Percentiles rank a stretch among this genome's conserved stretches.
Conservation (phyloP, 2,888 invertebrate genomes). For the Minunthozetes semirufus region DNA sequence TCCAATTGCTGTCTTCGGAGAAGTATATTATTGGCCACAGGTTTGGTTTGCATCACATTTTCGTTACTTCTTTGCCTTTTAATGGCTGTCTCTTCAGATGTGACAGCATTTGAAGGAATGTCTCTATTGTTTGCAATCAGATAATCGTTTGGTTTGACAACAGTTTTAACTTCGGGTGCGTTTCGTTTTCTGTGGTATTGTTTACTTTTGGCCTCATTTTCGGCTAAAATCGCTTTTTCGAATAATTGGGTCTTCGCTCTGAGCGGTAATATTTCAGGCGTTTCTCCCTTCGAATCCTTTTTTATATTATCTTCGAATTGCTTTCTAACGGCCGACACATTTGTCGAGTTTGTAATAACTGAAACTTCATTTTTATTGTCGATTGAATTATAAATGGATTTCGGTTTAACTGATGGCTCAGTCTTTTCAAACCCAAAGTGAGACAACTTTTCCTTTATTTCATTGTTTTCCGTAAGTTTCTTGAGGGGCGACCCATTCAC, state of each 20-base stretch:
- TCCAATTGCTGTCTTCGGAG: not conserved
- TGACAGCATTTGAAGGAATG: not conserved
- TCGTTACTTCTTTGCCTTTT: slow-evolving; percentile 6
- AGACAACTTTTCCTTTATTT: not conserved
- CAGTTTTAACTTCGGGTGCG: not conserved
- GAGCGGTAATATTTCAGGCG: slow-evolving; percentile 17
- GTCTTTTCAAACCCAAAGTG: not conserved
- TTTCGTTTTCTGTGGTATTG: slow-evolving; percentile 23
- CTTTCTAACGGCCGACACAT: not conserved
- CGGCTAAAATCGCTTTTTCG: slow-evolving; percentile 34
- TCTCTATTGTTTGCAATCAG: not conserved
- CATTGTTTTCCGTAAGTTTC: not conserved
- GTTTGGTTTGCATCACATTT: not conserved
- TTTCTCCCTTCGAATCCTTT: not conserved
- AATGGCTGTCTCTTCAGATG: not conserved
- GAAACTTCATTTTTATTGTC: not conserved
- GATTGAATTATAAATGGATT: not conserved
- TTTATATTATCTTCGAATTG: not conserved
- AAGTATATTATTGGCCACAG: not conserved
- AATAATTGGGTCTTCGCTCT: slow-evolving; percentile 17
- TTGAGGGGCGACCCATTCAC: not conserved
- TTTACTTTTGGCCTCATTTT: slow-evolving; percentile 32
- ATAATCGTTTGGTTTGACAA: not conserved
- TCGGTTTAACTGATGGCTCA: not conserved
- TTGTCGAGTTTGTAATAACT: not conserved